Evolutionary conservation across 2,888 invertebrate genomes (phyloP).

Genomic region (Cryptophagus acutangulus): DNA sequence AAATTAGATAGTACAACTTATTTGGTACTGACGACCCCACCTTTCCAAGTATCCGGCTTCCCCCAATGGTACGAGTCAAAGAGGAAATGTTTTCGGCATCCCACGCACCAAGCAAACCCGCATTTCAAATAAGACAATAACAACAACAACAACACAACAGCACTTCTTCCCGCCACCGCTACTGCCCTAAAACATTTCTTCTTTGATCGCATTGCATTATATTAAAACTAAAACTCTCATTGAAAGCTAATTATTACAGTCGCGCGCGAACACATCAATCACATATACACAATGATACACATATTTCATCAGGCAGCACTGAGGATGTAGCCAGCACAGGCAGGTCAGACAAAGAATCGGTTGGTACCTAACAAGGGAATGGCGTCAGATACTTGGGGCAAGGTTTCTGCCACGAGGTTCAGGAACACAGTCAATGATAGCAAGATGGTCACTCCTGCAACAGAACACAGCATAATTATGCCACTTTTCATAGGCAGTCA

Average conservation of each 20-base stretch:
- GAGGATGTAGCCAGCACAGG: slow-evolving; percentile 50
- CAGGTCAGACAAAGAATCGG: slow-evolving; percentile 51
- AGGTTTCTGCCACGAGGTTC: slow-evolving; percentile 99
- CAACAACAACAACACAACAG: slow-evolving; percentile 36
- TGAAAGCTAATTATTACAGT: slow-evolving; percentile 26
- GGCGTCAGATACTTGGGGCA: slow-evolving; percentile 99
- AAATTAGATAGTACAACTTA: background rate
- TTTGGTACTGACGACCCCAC: slow-evolving; percentile 23
- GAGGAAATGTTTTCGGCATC: slow-evolving; percentile 48
- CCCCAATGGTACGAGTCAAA: slow-evolving; percentile 43
- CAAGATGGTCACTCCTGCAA: slow-evolving; percentile 98
- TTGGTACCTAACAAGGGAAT: slow-evolving; percentile 96
- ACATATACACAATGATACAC: slow-evolving; percentile 49
- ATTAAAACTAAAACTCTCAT: slow-evolving; percentile 9
- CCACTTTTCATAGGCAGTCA: slow-evolving; percentile 15
- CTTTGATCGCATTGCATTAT: slow-evolving; percentile 45
- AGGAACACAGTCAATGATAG: slow-evolving; percentile 99
- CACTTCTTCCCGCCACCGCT: slow-evolving; percentile 36
- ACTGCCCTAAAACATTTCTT: slow-evolving; percentile 48
- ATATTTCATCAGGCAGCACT: slow-evolving; percentile 48
- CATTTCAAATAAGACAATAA: slow-evolving; percentile 19
- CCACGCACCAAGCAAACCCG: slow-evolving; percentile 15
- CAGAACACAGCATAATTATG: slow-evolving; percentile 60
- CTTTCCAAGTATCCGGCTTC: slow-evolving; percentile 48
- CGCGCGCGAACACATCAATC: slow-evolving; percentile 46